phyloP scores from a whole-genome alignment of 92 coral and sea anemone genomes.

The Hydrozoanthus gracilis region DNA sequence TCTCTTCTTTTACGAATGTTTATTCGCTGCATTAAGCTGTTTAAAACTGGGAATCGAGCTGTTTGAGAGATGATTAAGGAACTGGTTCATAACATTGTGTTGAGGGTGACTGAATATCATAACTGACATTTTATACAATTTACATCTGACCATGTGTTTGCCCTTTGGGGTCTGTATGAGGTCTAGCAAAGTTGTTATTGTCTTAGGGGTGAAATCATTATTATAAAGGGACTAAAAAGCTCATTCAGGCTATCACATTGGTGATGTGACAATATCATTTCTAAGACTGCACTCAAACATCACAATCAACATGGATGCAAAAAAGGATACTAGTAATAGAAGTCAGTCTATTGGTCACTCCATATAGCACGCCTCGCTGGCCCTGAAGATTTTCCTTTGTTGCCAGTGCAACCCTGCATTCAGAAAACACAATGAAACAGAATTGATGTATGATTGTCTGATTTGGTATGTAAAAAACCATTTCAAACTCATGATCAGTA shows the following conservation, averaged over 20 bases:
- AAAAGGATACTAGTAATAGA: constrained; percentile 92
- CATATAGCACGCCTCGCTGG: constrained; percentile 92
- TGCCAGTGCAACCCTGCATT: constrained; percentile 88
- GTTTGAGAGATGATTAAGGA: constrained; percentile 53
- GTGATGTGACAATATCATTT: no score
- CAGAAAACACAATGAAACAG: background rate
- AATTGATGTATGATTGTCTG: background rate
- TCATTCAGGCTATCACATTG: no score
- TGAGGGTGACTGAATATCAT: no score
- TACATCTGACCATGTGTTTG: no score
- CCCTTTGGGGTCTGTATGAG: no score
- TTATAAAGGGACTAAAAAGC: background rate
- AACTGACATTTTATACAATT: no score
- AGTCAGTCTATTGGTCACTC: constrained; percentile 84
- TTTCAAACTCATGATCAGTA: no score
- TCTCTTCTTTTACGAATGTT: constrained; percentile 94
- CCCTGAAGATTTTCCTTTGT: constrained; percentile 97
- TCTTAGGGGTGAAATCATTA: no score
- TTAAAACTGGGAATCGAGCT: constrained; percentile 95
- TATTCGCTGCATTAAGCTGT: constrained; percentile 95
- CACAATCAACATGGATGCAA: background rate
- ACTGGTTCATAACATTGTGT: background rate
- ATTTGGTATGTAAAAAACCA: no score
- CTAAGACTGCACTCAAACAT: background rate
- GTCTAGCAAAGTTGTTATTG: no score